These are phyloP conservation scores for Ennomos erosarius DNA, from an alignment of 2,888 invertebrate genomes.

Conservation along the genomic window DNA sequence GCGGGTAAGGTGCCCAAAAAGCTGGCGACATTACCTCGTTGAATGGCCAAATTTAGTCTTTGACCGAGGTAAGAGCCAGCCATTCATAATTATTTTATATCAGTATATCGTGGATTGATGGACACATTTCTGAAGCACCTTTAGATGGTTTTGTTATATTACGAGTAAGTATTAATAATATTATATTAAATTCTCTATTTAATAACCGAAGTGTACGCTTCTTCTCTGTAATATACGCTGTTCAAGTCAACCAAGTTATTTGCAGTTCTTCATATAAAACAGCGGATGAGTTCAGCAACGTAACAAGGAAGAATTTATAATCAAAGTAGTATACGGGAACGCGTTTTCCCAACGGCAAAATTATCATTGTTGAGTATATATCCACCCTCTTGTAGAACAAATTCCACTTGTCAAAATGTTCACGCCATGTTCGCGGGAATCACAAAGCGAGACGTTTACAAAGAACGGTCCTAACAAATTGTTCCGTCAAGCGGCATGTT, in stretches of 20 bases:
- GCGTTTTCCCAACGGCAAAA: slow-evolving; percentile 50
- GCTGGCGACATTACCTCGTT: too few species aligned
- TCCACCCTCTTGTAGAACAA: slow-evolving; percentile 70
- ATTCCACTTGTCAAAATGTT: slow-evolving; percentile 81
- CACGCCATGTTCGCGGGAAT: slow-evolving; percentile 73
- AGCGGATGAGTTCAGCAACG: not conserved
- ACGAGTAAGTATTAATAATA: too few species aligned
- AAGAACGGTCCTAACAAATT: slow-evolving; percentile 79
- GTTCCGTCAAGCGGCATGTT: slow-evolving; percentile 72
- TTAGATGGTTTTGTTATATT: too few species aligned
- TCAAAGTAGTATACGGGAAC: slow-evolving; percentile 46
- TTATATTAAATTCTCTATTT: too few species aligned
- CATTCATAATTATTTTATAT: too few species aligned
- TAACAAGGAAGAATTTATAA: slow-evolving; percentile 28
- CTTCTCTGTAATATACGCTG: not conserved
- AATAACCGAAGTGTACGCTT: not conserved
- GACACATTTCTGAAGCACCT: too few species aligned
- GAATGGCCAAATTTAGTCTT: too few species aligned
- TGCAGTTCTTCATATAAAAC: slow-evolving; percentile 4
- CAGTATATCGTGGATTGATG: too few species aligned
- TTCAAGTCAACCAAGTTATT: slow-evolving; percentile 1
- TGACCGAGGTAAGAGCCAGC: too few species aligned
- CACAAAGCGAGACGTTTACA: slow-evolving; percentile 79
- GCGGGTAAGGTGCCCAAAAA: too few species aligned
- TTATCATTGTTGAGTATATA: slow-evolving; percentile 58